Evolutionary conservation across 2,888 invertebrate genomes (phyloP), one percentile per base, ranked within the genome.

Genomic region (Phalera bucephala): DNA sequence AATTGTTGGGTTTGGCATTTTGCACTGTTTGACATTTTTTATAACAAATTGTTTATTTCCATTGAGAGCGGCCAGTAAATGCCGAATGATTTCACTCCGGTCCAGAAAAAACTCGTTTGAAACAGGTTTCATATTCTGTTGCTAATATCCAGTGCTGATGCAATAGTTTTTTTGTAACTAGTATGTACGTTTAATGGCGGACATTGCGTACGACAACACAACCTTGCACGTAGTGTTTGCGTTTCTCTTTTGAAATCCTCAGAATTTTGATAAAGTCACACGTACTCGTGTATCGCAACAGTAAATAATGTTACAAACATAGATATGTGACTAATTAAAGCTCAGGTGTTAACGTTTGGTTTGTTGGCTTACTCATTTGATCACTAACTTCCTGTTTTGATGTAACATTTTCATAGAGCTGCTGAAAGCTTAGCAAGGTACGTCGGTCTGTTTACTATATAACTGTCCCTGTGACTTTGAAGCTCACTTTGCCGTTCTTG

Each of bases 91-190:
- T 44, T 44, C 38, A 35, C 29, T 22, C 12, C 2, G 35, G 33
- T 31, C 35, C 61, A 44, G 41, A 44, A 51, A 40, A 41, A 56
- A 58, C 58, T 54, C 31, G 56, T 53, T 54, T 36, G 27, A 33
- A 52, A 52, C 58, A 42, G 51, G 65, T 65, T 60, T 45, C 39
- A 21, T 33, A 41, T 48, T 46, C 44, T 47, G 49, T 55, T 59
- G 53, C 60, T 51, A 61, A 62, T 47, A 63, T 58, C 57, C 57
- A 60, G 45, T 47, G 41, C 45, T 58, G 47, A 50, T 52, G 72
- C 57, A 69, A 67, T 46, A 34, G 20, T 40, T 53, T 52, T 56
- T 59, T 52, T 51, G 47, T 57, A 45, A 43, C 46, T 37, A 50
- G 52, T 42, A 19, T 48, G 51, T 42, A 52, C 41, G 47, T 31